These are phyloP conservation scores for Fopius arisanus DNA, from an alignment of 1,140 invertebrate genomes.

Conservation along the genomic window DNA sequence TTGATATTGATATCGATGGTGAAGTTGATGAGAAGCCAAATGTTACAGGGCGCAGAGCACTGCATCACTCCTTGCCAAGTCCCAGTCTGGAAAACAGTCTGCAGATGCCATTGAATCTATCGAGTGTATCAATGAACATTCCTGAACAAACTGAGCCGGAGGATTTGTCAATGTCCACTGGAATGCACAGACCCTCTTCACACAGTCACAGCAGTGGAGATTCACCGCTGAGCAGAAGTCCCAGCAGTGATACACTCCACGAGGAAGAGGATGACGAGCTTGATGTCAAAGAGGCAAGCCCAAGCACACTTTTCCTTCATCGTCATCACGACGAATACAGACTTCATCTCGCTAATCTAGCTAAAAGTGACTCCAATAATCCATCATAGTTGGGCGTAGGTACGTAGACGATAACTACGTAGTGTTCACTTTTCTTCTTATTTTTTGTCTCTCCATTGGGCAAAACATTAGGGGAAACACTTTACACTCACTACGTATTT, in stretches of 20 bases:
- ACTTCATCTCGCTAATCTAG: slow-evolving; percentile 32
- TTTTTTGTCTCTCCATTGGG: neutral
- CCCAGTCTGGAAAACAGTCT: slow-evolving; percentile 28
- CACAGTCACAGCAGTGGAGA: slow-evolving; percentile 53
- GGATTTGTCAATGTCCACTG: slow-evolving; percentile 75
- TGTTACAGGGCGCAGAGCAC: slow-evolving; percentile 41
- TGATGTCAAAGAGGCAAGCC: slow-evolving; percentile 44
- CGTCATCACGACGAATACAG: slow-evolving; percentile 29
- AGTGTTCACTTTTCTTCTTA: neutral
- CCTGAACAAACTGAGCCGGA: slow-evolving; percentile 91
- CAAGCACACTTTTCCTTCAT: slow-evolving; percentile 47
- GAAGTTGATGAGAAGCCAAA: slow-evolving; percentile 42
- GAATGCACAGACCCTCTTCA: slow-evolving; percentile 47
- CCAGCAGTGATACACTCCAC: slow-evolving; percentile 48
- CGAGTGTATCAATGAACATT: slow-evolving; percentile 56
- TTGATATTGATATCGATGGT: slow-evolving; percentile 43
- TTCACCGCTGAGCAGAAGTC: slow-evolving; percentile 52
- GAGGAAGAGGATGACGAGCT: slow-evolving; percentile 50
- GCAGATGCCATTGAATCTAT: slow-evolving; percentile 51
- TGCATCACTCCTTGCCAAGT: slow-evolving; percentile 49
- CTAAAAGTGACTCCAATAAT: slow-evolving; percentile 28
- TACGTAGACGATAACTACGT: slow-evolving; percentile 19
- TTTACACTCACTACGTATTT: slow-evolving; percentile 32
- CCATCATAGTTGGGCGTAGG: slow-evolving; percentile 46
- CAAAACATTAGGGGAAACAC: neutral